Evolutionary conservation across 2,797 vertebrate genomes (phyloP), one percentile per base, ranked within the genome.

Genomic region (Oreortyx pictus): DNA sequence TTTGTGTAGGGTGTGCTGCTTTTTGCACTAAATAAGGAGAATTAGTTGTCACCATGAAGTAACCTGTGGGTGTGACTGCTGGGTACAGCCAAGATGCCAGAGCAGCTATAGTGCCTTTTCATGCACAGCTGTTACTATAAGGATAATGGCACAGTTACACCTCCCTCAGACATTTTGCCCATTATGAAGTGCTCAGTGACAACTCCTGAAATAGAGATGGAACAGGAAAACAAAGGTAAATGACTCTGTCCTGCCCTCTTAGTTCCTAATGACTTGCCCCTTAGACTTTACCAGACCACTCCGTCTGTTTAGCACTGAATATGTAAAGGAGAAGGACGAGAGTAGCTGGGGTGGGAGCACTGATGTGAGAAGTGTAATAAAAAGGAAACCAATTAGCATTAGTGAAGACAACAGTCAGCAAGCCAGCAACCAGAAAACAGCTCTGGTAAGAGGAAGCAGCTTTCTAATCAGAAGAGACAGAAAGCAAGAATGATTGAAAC

Each of bases 381-480:
- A 80, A 77, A 47, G 89, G n/a, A 90, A 85, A 35, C 41, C 61
- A 80, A 43, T 80, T 9, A 67, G 49, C 43, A n/a, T 37, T 27
- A 27, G 65, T 24, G 59, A 65, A 43, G 59, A 83, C 44, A 71
- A 44, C 31, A 93, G 72, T 41, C 82, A 80, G 68, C 41, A 68
- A 85, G 76, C 5, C 67, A 91, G 71, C 52, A 82, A 71, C 76
- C 79, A 33, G 24, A 49, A 62, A 67, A 82, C 9, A 65, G 71
- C 54, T 66, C 77, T 90, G 93, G 22, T 39, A 61, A 79, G 47
- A 88, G 59, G 0, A 0, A 93, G 77, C n/a, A 82, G 86, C 62
- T 71, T 67, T 59, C 72, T 91, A 72, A 75, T 66, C 54, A 85
- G 54, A 88, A 49, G n/a, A 77, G 86, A 12, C 39, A 67, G 65